Base-by-base conservation (phyloP, 2,888 invertebrate species). In the Volucella bombylans region DNA sequence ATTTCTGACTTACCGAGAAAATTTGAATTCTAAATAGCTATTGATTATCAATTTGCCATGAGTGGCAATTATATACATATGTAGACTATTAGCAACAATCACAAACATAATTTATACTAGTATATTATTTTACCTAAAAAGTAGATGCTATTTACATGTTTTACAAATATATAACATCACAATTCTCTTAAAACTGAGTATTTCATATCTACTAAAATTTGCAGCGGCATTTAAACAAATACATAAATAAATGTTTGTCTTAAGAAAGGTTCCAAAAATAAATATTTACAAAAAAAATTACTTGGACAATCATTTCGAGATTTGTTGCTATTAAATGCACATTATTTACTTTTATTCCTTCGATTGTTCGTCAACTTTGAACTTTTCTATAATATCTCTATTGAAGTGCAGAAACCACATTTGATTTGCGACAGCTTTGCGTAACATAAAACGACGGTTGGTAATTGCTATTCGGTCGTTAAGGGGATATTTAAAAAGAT, bases 361-460 rank as follows among this genome's bases (percentile, higher is more conserved):
- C 10, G 47, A 14, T 2, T 57, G 41, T 4, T 74, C 74, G 2
- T 64, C 67, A 47, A 12, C 12, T 57, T 68, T 81, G 0, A 54
- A 62, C 38, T 47, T 76, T 0, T 55, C 72, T n/a, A 85, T 18
- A n/a, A 76, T 55, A n/a, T 81, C 81, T 68, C 68, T 85, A 43
- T 85, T 85, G 12, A 68, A 72, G 39, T 85, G 76, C 6, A 85
- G 14, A 59, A 85, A 85, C 72, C 76, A 81, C 39, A 85, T 59
- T 47, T 81, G 81, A 43, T 81, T 81, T 0, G 52, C 31, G 14
- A 72, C n/a, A 52, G 23, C 72, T 50, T 76, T 85, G 12, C 85
- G 81, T 15, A 85, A 50, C 81, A 85, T 81, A 77, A 77, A 85
- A 8, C 85, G 55, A 23, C 85, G 85, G 38, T 81, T 76, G 31